Conservation (phyloP, 2,888 invertebrate species). For the Cataglyphis altisquamis region DNA sequence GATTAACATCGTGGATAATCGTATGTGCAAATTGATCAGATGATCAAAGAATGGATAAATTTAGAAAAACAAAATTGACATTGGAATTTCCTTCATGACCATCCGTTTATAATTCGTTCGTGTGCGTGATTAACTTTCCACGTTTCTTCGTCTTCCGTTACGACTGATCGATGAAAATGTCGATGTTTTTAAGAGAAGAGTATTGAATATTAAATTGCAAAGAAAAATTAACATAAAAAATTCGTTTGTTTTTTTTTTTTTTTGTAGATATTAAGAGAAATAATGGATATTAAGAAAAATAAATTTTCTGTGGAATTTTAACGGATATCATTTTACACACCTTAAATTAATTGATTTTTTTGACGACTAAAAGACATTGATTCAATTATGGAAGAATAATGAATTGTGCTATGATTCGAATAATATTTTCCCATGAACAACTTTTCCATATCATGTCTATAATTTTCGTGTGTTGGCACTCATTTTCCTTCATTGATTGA, state of each 20-base stretch:
- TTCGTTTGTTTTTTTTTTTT: background rate
- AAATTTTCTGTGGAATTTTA: background rate
- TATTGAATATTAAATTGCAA: background rate
- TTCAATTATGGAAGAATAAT: background rate
- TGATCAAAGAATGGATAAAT: background rate
- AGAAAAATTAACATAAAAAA: background rate
- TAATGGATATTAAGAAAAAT: background rate
- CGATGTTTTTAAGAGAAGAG: background rate
- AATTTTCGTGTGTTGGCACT: slow-evolving; percentile 4
- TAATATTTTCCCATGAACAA: background rate
- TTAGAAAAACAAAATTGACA: background rate
- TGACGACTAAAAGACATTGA: background rate
- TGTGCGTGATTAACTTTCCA: slow-evolving; percentile 51
- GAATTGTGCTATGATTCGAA: background rate
- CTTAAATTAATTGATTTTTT: background rate
- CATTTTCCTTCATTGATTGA: background rate
- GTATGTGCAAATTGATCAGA: slow-evolving; percentile 40
- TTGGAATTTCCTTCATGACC: slow-evolving; percentile 9
- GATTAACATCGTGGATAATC: slow-evolving; percentile 33
- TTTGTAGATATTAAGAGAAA: background rate
- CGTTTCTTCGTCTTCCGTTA: background rate
- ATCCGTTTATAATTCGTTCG: slow-evolving; percentile 29
- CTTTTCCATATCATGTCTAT: background rate
- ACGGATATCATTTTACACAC: background rate
- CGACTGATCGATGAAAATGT: background rate